Percentiles rank a stretch among this genome's conserved stretches.
phyloP scores from a whole-genome alignment of 2,888 invertebrate species.

The Drosophila incognita region DNA sequence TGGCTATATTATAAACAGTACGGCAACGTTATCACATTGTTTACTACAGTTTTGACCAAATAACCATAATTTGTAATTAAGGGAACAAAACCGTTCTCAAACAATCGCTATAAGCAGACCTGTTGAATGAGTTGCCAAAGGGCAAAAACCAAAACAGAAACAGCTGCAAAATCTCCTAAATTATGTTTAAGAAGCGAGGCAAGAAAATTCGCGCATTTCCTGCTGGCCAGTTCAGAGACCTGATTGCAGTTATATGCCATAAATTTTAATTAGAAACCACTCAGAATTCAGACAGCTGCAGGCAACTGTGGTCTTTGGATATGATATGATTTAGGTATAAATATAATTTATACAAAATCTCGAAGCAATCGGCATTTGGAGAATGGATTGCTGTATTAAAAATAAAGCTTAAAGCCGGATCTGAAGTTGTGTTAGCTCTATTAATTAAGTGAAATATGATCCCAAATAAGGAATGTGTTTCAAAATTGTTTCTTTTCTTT shows the following conservation, averaged over 20 bases:
- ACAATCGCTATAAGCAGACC: background rate
- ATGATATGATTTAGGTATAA: background rate
- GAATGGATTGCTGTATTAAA: background rate
- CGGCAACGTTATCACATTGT: background rate
- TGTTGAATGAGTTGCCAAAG: background rate
- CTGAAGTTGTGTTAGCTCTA: background rate
- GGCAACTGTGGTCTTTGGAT: background rate
- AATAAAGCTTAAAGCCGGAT: background rate
- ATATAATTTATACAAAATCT: background rate
- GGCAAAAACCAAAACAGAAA: background rate
- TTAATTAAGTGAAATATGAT: background rate
- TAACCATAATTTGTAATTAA: slow-evolving; percentile 4
- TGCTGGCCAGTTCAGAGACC: background rate
- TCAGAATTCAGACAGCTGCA: background rate
- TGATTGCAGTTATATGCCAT: background rate
- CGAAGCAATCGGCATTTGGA: too few species aligned
- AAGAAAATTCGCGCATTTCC: background rate
- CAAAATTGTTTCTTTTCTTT: background rate
- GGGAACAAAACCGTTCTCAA: background rate
- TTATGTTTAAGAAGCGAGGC: background rate
- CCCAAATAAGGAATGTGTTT: too few species aligned
- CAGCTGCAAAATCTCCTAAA: slow-evolving; percentile 7
- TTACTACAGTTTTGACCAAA: background rate
- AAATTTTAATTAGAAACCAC: background rate
- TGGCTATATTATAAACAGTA: background rate